Conservation (phyloP, 2,888 invertebrate genomes). For the Drosophila demipolita region DNA sequence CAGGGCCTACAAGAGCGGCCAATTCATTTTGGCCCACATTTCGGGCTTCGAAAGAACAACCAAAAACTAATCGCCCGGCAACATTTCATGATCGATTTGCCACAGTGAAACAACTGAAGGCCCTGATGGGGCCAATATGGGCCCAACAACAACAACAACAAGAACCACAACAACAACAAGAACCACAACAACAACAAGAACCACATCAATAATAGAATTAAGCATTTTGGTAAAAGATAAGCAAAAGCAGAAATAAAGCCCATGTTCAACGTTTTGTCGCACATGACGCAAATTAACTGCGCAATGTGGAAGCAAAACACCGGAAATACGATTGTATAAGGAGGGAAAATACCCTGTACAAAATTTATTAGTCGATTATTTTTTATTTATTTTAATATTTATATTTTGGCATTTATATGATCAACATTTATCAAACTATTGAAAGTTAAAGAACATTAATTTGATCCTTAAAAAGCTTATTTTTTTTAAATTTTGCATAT, state of each 20-base stretch:
- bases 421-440: too few relatives aligned
- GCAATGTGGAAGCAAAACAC: neutral
- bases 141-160: neutral
- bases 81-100: constrained; percentile 67
- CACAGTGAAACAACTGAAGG: constrained; percentile 33
- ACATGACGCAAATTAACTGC: constrained; percentile 49
- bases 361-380: too few relatives aligned
- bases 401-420: too few relatives aligned
- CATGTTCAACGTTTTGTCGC: constrained; percentile 27
- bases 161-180: neutral
- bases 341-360: neutral
- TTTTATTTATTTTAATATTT: too few relatives aligned
- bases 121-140: constrained; percentile 5
- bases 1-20: constrained; percentile 4
- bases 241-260: constrained; percentile 33
- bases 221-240: constrained; percentile 39
- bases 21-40: constrained; percentile 34
- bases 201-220: neutral
- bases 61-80: constrained; percentile 60
- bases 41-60: constrained; percentile 21
- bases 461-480: too few relatives aligned
- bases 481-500: too few relatives aligned
- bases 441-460: too few relatives aligned
- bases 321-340: neutral
- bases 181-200: neutral